Percentiles rank a stretch among this genome's conserved stretches.
These are phyloP conservation scores for Anarrhichthys ocellatus DNA, from an alignment of 2,113 vertebrate species.

Conservation along the genomic window DNA sequence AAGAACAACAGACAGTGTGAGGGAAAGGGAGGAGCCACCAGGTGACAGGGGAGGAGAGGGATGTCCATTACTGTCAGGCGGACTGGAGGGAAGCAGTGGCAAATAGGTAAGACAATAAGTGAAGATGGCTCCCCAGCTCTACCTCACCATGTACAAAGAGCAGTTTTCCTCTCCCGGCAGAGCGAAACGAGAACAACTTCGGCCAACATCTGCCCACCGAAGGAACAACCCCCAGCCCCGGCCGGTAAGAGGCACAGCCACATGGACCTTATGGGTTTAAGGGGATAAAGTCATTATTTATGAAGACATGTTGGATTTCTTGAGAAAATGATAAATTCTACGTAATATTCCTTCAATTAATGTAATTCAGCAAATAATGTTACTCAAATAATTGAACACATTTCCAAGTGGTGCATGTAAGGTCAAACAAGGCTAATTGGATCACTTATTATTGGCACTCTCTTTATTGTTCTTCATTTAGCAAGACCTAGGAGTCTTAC, in stretches of 20 bases:
- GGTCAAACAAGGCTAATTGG: slow-evolving; percentile 14
- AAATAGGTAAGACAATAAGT: background rate
- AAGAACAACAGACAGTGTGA: background rate
- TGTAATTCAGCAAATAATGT: background rate
- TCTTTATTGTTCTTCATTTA: slow-evolving; percentile 31
- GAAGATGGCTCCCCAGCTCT: slow-evolving; percentile 75
- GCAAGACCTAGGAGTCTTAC: slow-evolving; percentile 14
- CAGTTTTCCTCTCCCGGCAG: slow-evolving; percentile 74
- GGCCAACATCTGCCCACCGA: slow-evolving; percentile 80
- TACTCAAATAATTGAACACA: too few species aligned
- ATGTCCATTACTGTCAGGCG: slow-evolving; percentile 30
- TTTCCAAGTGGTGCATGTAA: slow-evolving; percentile 2
- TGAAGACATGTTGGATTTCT: background rate
- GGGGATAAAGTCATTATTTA: background rate
- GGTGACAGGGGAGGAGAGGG: slow-evolving; percentile 51
- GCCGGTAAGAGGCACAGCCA: slow-evolving; percentile 72
- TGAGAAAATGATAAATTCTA: background rate
- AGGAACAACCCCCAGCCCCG: slow-evolving; percentile 84
- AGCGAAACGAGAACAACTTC: slow-evolving; percentile 57
- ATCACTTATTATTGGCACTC: slow-evolving; percentile 27
- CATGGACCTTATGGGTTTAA: background rate
- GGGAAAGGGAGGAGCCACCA: slow-evolving; percentile 66
- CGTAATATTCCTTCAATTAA: background rate
- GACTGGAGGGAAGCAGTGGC: slow-evolving; percentile 33
- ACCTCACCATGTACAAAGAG: slow-evolving; percentile 78